Base-by-base conservation (phyloP, 2,797 vertebrate species). In the Acipenser transmontanus region DNA sequence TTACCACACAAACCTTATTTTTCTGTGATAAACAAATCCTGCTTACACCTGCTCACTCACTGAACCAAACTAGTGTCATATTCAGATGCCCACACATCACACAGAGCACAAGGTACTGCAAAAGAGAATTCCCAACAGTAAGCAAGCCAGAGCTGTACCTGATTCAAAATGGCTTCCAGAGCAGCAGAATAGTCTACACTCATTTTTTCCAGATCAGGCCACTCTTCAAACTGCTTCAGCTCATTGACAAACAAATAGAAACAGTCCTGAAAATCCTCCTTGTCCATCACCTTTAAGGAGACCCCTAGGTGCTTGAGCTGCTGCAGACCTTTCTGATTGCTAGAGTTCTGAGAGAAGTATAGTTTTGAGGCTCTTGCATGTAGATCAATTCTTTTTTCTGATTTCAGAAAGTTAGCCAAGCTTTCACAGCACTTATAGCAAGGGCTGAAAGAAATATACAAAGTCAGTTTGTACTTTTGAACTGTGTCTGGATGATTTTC, bases 381-480 rank as follows among this genome's bases (percentile, higher is more conserved):
- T 1, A 13, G 7, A n/a, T 57, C 7, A n/a, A 57, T n/a, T 57
- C 54, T 57, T n/a, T n/a, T 1, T 13, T 57, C 54, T n/a, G 12
- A 57, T 57, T 57, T 57, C 14, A 13, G 11, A 57, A 11, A 57
- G 54, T 6, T 57, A 57, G 54, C 54, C 54, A 57, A n/a, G 9
- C 54, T 57, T 3, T 11, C 7, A 57, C 9, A 57, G 54, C 54
- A 57, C 54, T 57, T n/a, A 13, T n/a, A n/a, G 54, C 54, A 57
- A 57, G 54, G 54, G 14, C 54, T 57, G 12, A 57, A 57, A 57
- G 54, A 57, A n/a, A 57, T 57, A n/a, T 57, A 13, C 12, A 57
- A 57, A 3, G 54, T 57, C 9, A 57, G 12, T 57, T 2, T 57
- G 54, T 57, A 57, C 2, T n/a, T 57, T 7, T n/a, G 9, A 57